Conservation (phyloP, 2,113 vertebrate species). For the Rhea pennata region DNA sequence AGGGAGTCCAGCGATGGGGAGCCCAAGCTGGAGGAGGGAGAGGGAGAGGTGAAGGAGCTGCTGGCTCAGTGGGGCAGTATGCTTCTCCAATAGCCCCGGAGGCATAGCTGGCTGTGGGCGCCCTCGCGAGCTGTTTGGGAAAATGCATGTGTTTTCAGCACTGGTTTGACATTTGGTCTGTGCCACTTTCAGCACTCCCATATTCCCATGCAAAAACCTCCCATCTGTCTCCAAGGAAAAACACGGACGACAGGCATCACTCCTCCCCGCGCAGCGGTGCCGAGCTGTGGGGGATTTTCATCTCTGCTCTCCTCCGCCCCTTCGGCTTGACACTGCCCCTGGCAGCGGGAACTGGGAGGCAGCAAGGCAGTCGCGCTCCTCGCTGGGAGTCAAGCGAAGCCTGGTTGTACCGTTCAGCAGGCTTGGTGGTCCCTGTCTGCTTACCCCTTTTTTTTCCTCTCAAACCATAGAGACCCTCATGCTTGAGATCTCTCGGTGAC, state of each 20-base stretch:
- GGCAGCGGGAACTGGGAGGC: background rate
- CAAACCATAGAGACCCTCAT: background rate
- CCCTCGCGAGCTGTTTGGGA: background rate
- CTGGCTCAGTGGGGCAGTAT: fast-evolving
- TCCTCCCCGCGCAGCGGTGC: background rate
- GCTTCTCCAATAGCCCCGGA: background rate
- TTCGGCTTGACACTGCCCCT: fast-evolving
- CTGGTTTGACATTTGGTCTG: background rate
- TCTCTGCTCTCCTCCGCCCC: fast-evolving
- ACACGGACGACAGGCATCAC: fast-evolving
- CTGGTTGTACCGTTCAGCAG: fast-evolving
- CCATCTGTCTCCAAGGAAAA: background rate
- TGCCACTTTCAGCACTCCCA: fast-evolving
- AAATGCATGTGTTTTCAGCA: background rate
- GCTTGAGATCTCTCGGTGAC: background rate
- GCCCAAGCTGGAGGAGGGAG: background rate
- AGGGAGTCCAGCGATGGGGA: background rate
- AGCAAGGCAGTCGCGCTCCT: background rate
- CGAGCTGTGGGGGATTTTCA: too few species aligned
- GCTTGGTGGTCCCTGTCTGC: background rate
- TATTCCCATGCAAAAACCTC: background rate
- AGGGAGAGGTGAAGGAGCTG: background rate
- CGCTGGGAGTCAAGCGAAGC: background rate
- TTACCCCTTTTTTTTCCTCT: background rate
- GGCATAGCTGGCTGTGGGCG: fast-evolving